These are phyloP conservation scores for Malthinus seriepunctatus DNA, from an alignment of 2,888 invertebrate genomes.

Conservation along the genomic window DNA sequence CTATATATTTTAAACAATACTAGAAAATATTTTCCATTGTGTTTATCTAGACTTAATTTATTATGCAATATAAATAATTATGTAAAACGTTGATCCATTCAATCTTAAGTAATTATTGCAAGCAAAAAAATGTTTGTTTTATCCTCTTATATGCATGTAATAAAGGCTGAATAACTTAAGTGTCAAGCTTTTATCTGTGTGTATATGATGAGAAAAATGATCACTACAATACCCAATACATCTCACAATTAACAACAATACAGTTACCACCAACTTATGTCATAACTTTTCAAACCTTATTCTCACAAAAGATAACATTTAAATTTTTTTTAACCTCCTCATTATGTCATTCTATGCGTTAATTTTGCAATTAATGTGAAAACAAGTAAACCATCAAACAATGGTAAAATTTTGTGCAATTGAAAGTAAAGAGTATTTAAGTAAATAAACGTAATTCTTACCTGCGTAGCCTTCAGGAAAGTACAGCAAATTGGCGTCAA, in stretches of 20 bases:
- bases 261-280: constrained; percentile 26
- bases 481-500: constrained; percentile 62
- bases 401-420: background rate
- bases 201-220: constrained; percentile 20
- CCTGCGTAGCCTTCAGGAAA: constrained; percentile 71
- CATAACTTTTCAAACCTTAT: constrained; percentile 27
- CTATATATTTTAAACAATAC: too few relatives aligned
- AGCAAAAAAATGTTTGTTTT: too few relatives aligned
- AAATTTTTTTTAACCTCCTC: constrained; percentile 8
- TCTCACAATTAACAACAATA: constrained; percentile 22
- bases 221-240: constrained; percentile 15
- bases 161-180: constrained; percentile 15
- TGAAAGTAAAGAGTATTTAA: background rate
- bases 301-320: constrained; percentile 22
- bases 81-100: too few relatives aligned
- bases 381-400: background rate
- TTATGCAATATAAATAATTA: too few relatives aligned
- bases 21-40: too few relatives aligned
- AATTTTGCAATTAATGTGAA: constrained; percentile 17
- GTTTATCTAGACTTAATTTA: too few relatives aligned
- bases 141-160: background rate
- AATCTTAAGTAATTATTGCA: too few relatives aligned
- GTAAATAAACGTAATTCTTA: constrained; percentile 48
- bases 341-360: constrained; percentile 21
- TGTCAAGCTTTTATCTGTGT: constrained; percentile 1